phyloP scores from a whole-genome alignment of 2,888 invertebrate species.

The Sussaba pulchella region DNA sequence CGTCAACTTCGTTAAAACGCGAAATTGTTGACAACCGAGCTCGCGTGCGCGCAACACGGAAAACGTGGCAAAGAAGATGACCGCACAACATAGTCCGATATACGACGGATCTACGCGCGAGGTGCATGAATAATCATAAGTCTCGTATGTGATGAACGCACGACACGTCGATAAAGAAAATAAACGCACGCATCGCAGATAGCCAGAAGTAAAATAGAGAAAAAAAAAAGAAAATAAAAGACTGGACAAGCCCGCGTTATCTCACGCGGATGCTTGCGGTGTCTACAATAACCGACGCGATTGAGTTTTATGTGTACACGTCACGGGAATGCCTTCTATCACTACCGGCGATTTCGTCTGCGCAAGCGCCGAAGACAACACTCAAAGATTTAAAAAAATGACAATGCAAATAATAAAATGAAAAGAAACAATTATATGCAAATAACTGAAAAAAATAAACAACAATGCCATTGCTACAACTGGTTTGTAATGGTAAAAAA shows the following conservation, averaged over 20 bases:
- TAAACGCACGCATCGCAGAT: too few species aligned
- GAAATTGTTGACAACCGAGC: neutral
- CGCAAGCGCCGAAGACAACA: neutral
- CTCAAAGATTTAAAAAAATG: neutral
- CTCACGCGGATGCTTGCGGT: conserved; percentile 44
- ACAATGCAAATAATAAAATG: neutral
- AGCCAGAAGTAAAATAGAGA: too few species aligned
- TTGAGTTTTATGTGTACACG: conserved; percentile 8
- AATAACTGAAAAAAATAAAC: neutral
- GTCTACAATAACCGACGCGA: conserved; percentile 25
- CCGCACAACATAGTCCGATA: neutral
- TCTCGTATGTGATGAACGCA: neutral
- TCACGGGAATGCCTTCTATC: conserved; percentile 3
- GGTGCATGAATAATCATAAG: neutral
- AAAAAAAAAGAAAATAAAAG: too few species aligned
- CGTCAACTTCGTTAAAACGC: neutral
- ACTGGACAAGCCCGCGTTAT: neutral
- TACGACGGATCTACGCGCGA: neutral
- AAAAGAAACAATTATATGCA: too few species aligned
- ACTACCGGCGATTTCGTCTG: neutral
- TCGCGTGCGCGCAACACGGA: neutral
- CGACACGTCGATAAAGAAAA: neutral
- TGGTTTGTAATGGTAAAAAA: too few species aligned
- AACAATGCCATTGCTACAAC: neutral
- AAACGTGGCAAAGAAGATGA: neutral